These are phyloP conservation scores for Campodea augens DNA, from an alignment of 1,140 invertebrate species.

Conservation along the genomic window DNA sequence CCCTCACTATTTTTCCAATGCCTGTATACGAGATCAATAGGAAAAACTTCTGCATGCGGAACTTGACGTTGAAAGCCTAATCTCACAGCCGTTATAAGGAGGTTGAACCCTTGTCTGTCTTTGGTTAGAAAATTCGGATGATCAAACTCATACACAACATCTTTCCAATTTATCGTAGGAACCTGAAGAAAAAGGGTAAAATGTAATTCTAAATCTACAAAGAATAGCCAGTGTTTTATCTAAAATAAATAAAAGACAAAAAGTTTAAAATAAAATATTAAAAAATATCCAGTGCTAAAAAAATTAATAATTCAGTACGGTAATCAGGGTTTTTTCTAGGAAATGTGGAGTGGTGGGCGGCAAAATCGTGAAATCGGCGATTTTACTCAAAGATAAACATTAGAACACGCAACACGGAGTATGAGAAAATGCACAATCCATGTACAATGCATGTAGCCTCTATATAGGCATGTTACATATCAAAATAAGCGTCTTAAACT, in stretches of 20 bases:
- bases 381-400: no score
- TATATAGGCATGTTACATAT: no score
- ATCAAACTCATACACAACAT: constrained; percentile 76
- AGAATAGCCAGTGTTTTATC: constrained; percentile 6
- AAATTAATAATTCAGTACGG: no score
- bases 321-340: no score
- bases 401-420: no score
- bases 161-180: constrained; percentile 73
- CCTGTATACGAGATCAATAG: constrained; percentile 71
- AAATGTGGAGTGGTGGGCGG: no score
- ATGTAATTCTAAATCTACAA: constrained; percentile 3
- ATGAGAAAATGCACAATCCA: no score
- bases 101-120: constrained; percentile 59
- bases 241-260: constrained; percentile 1
- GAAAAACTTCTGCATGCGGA: constrained; percentile 51
- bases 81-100: constrained; percentile 59
- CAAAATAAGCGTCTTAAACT: no score
- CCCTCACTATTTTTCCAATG: constrained; percentile 84
- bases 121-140: constrained; percentile 74
- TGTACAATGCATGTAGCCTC: no score
- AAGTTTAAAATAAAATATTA: constrained; percentile 1
- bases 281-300: constrained; percentile 5
- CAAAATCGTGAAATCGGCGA: no score
- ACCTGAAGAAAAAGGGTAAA: constrained; percentile 24
- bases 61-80: constrained; percentile 54